Evolutionary conservation across 2,888 invertebrate species (phyloP).

Genomic region (Drosophila mayaguana): DNA sequence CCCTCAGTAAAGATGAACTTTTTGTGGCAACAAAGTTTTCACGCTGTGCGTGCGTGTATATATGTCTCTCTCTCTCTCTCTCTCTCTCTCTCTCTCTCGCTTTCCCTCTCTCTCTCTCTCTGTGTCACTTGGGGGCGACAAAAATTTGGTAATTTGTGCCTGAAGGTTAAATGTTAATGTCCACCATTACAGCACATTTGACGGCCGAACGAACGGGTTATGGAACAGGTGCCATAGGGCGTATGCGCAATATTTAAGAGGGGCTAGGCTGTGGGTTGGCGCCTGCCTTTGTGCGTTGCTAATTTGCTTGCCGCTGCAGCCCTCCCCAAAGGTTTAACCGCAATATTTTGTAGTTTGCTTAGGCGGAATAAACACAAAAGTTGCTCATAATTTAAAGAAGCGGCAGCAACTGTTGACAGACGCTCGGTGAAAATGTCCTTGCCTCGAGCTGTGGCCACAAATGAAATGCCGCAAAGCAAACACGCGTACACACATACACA

Average conservation of each 20-base stretch:
- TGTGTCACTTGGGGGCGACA: conserved; percentile 63
- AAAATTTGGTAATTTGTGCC: conserved; percentile 79
- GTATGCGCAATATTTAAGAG: conserved; percentile 60
- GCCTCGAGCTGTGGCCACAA: conserved; percentile 51
- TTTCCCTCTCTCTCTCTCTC: background rate
- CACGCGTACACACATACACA: conserved; percentile 18
- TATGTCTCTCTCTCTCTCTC: background rate
- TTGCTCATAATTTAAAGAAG: conserved; percentile 62
- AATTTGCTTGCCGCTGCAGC: conserved; percentile 52
- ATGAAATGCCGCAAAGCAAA: conserved; percentile 53
- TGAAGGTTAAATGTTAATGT: conserved; percentile 80
- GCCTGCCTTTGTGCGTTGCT: conserved; percentile 34
- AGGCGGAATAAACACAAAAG: conserved; percentile 23
- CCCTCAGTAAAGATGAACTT: conserved; percentile 54
- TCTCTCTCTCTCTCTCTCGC: too few relatives aligned
- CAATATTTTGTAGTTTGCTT: conserved; percentile 38
- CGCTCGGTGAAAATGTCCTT: conserved; percentile 30
- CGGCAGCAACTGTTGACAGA: conserved; percentile 48
- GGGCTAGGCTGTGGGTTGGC: background rate
- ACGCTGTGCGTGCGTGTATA: conserved; percentile 14
- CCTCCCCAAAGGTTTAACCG: conserved; percentile 17
- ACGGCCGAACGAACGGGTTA: conserved; percentile 66
- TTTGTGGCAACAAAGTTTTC: conserved; percentile 58
- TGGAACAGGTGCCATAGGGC: conserved; percentile 60
- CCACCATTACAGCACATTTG: conserved; percentile 75